phyloP scores from a whole-genome alignment of 2,113 vertebrate species.

The Andinoacara biseriatus region DNA sequence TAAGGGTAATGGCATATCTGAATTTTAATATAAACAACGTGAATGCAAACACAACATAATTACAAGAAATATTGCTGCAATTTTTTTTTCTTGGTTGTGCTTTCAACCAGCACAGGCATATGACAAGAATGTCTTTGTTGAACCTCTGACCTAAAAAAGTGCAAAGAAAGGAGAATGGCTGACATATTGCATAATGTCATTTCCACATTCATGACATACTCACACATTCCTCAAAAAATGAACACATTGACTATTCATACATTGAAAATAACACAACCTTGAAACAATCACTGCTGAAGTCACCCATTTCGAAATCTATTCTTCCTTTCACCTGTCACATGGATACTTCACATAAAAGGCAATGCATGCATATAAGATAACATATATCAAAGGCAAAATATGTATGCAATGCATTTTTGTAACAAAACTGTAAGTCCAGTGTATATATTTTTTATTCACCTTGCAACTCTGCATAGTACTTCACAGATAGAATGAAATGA shows the following conservation, averaged over 20 bases:
- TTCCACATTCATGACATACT: conserved; percentile 27
- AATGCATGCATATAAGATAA: neutral
- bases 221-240: conserved; percentile 22
- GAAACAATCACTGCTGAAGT: conserved; percentile 18
- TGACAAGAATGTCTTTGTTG: neutral
- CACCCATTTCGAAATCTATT: neutral
- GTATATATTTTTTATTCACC: neutral
- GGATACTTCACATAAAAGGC: neutral
- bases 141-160: conserved; percentile 37
- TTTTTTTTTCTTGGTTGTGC: neutral
- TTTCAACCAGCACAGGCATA: neutral
- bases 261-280: conserved; percentile 39
- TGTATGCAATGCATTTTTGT: neutral
- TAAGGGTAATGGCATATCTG: neutral
- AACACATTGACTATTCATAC: conserved; percentile 54
- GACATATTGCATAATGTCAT: conserved; percentile 15
- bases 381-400: neutral
- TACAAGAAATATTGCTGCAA: neutral
- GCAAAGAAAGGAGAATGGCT: neutral
- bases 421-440: neutral
- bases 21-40: neutral
- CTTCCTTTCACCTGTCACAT: neutral
- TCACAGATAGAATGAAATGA: neutral
- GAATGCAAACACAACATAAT: conserved; percentile 6
- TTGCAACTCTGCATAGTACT: neutral